phyloP scores from a whole-genome alignment of 2,113 vertebrate genomes.

The Carettochelys insculpta region DNA sequence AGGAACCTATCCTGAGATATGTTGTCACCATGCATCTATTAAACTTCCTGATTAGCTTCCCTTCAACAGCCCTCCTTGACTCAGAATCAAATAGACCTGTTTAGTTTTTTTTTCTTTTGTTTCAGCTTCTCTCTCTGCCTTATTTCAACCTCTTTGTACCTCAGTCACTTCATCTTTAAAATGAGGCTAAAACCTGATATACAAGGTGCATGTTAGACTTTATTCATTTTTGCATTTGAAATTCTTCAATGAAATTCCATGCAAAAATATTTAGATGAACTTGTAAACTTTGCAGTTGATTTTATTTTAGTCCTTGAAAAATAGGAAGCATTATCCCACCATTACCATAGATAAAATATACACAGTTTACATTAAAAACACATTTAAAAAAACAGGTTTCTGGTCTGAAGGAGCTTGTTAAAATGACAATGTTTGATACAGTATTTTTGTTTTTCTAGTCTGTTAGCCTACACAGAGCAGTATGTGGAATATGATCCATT shows the following conservation, averaged over 20 bases:
- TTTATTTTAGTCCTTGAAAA: neutral
- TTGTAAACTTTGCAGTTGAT: neutral
- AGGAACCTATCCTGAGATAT: neutral
- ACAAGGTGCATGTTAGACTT: neutral
- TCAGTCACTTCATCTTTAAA: neutral
- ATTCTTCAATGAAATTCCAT: neutral
- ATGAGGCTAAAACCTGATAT: neutral
- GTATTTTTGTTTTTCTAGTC: slow-evolving; percentile 77
- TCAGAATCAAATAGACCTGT: neutral
- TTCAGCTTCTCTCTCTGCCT: neutral
- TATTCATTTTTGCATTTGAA: neutral
- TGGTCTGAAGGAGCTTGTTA: neutral
- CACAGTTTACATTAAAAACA: neutral
- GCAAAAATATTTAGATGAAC: neutral
- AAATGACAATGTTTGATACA: neutral
- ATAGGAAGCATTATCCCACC: neutral
- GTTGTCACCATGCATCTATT: neutral
- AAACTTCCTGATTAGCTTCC: neutral
- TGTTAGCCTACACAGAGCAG: slow-evolving; percentile 94
- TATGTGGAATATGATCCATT: slow-evolving; percentile 98
- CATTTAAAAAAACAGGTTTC: neutral
- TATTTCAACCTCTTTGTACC: neutral
- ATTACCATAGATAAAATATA: neutral
- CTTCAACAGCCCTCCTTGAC: neutral
- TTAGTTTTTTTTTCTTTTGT: neutral